phyloP scores from a whole-genome alignment of 2,113 vertebrate species.

The human (Homo sapiens) region GRCh38 chr6:103329001-103329500 shows the following conservation, averaged over 20 bases:
- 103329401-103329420: not conserved
- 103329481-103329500: not conserved
- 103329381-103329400: not conserved
- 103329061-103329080: not conserved
- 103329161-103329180: not conserved
- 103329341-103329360: not conserved
- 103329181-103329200: not conserved
- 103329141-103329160: not conserved
- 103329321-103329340: not conserved
- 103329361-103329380: not conserved
- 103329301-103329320: not conserved
- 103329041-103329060: not conserved
- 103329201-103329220: not conserved
- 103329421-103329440: not conserved
- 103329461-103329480: not conserved
- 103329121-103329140: not conserved
- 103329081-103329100: not conserved
- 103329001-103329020: not conserved
- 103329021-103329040: not conserved
- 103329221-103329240: not conserved
- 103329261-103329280: not conserved
- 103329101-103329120: not conserved
- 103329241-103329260: not conserved
- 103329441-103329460: not conserved
- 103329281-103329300: not conserved